These are phyloP conservation scores for Trilocha varians DNA, from an alignment of 2,888 invertebrate species.

Conservation along the genomic window DNA sequence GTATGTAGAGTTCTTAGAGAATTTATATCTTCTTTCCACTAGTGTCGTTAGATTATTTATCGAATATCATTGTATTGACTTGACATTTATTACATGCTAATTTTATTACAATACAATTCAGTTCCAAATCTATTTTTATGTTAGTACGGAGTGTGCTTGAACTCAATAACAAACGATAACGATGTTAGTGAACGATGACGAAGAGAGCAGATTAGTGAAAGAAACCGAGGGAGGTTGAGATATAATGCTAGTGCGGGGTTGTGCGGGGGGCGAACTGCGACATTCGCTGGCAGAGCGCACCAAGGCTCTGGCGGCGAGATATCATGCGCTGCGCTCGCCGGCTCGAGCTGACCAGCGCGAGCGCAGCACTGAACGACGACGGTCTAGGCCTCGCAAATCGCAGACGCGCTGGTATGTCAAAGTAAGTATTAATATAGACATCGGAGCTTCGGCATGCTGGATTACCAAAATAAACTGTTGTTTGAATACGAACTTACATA, in stretches of 20 bases:
- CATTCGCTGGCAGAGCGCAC: slow-evolving; percentile 67
- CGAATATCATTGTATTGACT: slow-evolving; percentile 7
- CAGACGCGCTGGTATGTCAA: slow-evolving; percentile 81
- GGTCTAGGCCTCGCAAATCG: slow-evolving; percentile 65
- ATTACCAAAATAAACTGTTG: too few relatives aligned
- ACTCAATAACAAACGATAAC: slow-evolving; percentile 4
- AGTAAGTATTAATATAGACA: slow-evolving; percentile 73
- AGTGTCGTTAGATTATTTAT: too few relatives aligned
- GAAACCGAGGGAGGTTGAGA: slow-evolving; percentile 41
- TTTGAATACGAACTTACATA: too few relatives aligned
- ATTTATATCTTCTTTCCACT: too few relatives aligned
- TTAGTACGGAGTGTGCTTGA: not conserved
- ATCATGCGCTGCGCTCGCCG: slow-evolving; percentile 61
- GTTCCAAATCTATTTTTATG: not conserved
- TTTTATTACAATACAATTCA: not conserved
- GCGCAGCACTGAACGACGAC: slow-evolving; percentile 48
- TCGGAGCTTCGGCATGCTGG: too few relatives aligned
- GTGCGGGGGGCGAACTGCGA: slow-evolving; percentile 60
- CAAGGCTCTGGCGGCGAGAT: slow-evolving; percentile 64
- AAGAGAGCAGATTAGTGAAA: slow-evolving; percentile 19
- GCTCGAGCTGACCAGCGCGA: slow-evolving; percentile 37
- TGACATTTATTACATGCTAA: slow-evolving; percentile 26
- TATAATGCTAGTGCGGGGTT: slow-evolving; percentile 60
- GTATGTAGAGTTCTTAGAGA: too few relatives aligned
- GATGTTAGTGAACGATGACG: slow-evolving; percentile 27